Evolutionary conservation across 2,888 invertebrate species (phyloP).

Genomic region (Plutella xylostella): DNA sequence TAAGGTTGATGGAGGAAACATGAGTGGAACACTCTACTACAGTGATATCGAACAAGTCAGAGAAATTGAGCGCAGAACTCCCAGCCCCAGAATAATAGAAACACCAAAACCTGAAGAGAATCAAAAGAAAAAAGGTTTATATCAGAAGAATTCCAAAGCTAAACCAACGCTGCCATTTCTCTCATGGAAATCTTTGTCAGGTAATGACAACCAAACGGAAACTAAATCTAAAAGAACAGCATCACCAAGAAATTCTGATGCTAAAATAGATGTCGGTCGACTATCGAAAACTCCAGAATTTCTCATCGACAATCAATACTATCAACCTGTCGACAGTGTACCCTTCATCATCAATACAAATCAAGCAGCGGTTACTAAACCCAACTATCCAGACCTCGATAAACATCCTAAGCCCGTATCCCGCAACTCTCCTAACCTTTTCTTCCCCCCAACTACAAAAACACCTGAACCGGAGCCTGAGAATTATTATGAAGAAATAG

Average conservation of each 20-base stretch:
- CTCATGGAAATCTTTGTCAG: conserved; percentile 32
- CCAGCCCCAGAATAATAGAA: conserved; percentile 12
- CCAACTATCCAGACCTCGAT: conserved; percentile 16
- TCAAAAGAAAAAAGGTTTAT: conserved; percentile 35
- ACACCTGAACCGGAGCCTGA: conserved; percentile 39
- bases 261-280: conserved; percentile 31
- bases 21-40: conserved; percentile 40
- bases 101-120: conserved; percentile 23
- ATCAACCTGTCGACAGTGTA: conserved; percentile 49
- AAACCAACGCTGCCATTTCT: conserved; percentile 36
- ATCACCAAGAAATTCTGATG: conserved; percentile 25
- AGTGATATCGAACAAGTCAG: conserved; percentile 51
- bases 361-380: not conserved
- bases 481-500: conserved; percentile 60
- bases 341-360: conserved; percentile 47
- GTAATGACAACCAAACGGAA: conserved; percentile 31
- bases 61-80: conserved; percentile 20
- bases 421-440: conserved; percentile 25
- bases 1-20: conserved; percentile 18
- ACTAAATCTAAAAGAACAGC: conserved; percentile 19
- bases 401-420: conserved; percentile 22
- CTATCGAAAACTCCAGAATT: conserved; percentile 44
- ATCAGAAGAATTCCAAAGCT: conserved; percentile 42
- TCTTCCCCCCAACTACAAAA: conserved; percentile 19
- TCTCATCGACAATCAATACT: conserved; percentile 51